A percentile compares a stretch with the other conserved stretches of the same genome.
phyloP scores from a whole-genome alignment of 2,797 vertebrate genomes.

The Siniperca undulata region DNA sequence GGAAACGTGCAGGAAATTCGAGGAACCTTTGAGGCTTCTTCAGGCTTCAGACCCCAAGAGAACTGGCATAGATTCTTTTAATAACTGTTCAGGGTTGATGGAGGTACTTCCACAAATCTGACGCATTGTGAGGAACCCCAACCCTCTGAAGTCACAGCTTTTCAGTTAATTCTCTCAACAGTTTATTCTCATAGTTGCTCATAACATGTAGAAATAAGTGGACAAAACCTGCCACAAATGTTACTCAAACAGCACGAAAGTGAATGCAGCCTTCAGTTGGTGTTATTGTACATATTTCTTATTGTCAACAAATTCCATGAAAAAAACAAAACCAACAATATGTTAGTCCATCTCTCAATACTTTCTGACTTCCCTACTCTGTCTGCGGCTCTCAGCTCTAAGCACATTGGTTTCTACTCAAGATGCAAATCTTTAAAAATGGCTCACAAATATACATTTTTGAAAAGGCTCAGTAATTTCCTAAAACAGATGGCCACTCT shows the following conservation, averaged over 20 bases:
- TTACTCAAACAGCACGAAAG: neutral
- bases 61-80: neutral
- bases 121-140: neutral
- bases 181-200: neutral
- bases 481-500: too few species aligned
- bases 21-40: constrained; percentile 17
- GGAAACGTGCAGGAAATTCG: neutral
- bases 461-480: too few species aligned
- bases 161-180: neutral
- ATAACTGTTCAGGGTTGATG: neutral
- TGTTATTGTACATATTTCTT: neutral
- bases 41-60: neutral
- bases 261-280: neutral
- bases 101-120: too few species aligned
- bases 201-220: neutral
- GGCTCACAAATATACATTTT: neutral
- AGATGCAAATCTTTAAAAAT: neutral
- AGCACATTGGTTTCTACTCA: neutral
- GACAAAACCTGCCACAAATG: neutral
- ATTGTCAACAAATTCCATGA: too few species aligned
- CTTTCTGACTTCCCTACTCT: too few species aligned
- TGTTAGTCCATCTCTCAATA: neutral
- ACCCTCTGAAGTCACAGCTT: neutral
- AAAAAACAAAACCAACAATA: neutral
- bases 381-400: too few species aligned